Base-by-base conservation (phyloP, 1,140 invertebrate species). In the Apis laboriosa region DNA sequence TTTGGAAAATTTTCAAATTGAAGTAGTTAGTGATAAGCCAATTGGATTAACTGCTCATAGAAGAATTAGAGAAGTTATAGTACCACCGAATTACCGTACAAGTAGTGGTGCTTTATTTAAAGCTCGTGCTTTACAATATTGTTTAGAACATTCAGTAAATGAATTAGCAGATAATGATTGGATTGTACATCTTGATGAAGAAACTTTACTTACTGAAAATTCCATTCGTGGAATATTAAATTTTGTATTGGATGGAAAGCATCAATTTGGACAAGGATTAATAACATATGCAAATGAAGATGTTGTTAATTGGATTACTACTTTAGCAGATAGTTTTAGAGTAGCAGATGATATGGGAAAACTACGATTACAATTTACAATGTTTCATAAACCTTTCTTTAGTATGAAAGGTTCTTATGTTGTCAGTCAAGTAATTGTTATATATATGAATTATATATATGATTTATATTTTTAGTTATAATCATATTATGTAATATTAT, bases 261-360 rank as follows among this genome's bases (percentile, higher is more conserved):
- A 99, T 94, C 97, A 98, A 82, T 99, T 99, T 95, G 99, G 99
- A 0, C 99, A 99, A 95, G 99, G 99, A 4, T 95, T 99, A 17
- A 99, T 99, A 77, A 99, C 98, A 8, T 99, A 99, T 95, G 98
- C 98, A 2, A 99, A 99, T 93, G 98, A 99, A 93, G 96, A 98
- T 94, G 97, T 99, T 81, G 97, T 99, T 51, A 99, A 99, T 92
- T 99, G 98, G 98, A 94, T 99, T 53, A 99, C 99, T 5, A 99
- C 99, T 0, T 94, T 99, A 67, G 98, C 98, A 9, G 99, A 99
- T 93, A 98, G 97, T 90, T 99, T 99, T 93, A 95, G 99, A 87
- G 99, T 99, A 1, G 98, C 98, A 51, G 98, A 99, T 93, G 98
- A 99, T 90, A 99, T 99, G 98, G 99, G 99, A 85, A 99, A 99